Conservation (phyloP, 2,888 invertebrate genomes). For the Malachius bipustulatus region DNA sequence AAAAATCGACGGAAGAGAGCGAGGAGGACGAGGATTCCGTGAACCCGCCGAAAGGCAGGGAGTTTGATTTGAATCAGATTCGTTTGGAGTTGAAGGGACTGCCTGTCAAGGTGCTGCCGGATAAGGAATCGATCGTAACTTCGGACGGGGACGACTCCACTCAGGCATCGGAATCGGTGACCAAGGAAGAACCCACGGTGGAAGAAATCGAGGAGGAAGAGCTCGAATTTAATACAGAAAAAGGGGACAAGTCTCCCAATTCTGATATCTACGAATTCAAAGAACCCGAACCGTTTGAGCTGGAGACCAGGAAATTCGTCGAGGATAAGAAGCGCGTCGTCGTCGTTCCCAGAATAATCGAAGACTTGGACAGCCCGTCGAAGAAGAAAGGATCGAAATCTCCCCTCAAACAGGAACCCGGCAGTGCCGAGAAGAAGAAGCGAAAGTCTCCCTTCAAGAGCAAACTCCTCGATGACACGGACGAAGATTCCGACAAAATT, state of each 20-base stretch:
- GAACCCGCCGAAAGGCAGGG: conserved; percentile 48
- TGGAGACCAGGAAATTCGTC: conserved; percentile 48
- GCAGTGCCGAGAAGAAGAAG: conserved; percentile 15
- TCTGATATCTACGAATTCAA: conserved; percentile 77
- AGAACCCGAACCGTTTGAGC: conserved; percentile 79
- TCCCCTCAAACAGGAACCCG: conserved; percentile 19
- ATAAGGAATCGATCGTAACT: conserved; percentile 12
- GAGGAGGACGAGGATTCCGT: conserved; percentile 39
- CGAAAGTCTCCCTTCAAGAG: conserved; percentile 16
- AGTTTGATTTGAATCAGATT: conserved; percentile 76
- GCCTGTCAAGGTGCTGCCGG: conserved; percentile 6
- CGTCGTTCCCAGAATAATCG: conserved; percentile 32
- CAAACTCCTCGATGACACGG: conserved; percentile 22
- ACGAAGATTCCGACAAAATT: conserved; percentile 27
- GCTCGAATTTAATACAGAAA: conserved; percentile 22
- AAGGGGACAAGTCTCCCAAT: conserved; percentile 25
- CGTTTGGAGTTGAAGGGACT: conserved; percentile 70
- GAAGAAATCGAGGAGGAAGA: conserved; percentile 25
- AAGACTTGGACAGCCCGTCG: conserved; percentile 32
- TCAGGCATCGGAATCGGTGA: conserved; percentile 19
- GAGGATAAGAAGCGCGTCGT: conserved; percentile 33
- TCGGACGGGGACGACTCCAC: conserved; percentile 14
- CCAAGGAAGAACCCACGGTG: conserved; percentile 12
- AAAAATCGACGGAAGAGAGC: conserved; percentile 37
- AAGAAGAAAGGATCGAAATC: conserved; percentile 26